Base-by-base conservation (phyloP, 2,113 vertebrate genomes). In the Microcebus tavaratra region DNA sequence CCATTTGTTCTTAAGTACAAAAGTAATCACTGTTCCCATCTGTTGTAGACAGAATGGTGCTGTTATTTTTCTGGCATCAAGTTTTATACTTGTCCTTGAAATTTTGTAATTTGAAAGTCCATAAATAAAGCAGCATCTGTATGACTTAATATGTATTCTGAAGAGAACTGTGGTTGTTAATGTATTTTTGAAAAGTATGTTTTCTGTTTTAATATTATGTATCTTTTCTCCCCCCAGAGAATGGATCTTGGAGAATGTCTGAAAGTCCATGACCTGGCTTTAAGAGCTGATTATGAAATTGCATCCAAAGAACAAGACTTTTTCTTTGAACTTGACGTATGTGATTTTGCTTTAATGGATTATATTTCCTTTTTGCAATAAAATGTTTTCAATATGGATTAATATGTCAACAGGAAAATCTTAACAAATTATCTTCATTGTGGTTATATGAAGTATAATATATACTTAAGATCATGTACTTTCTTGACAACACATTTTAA, bases 191-290 rank as follows among this genome's bases (percentile, higher is more conserved):
- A 55, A 90, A 91, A 79, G 34, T 53, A 2, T 87, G 3, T 87
- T 96, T 94, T 90, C 12, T 93, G 5, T 88, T 94, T 88, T n/a
- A 94, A 57, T 83, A 67, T 84, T 78, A 31, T 36, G 5, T 91
- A 0, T 86, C 6, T 39, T 90, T 83, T 86, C 85, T 90, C 11
- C 68, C n/a, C 17, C 34, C 90, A 99, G 99, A 99, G 99, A 97
- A 99, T 99, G 99, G 99, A 99, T 98, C 99, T 99, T 98, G 99
- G 99, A 97, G 99, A 99, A 98, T 99, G 99, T 97, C 98, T 99
- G 96, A 99, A 99, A 98, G 99, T 99, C 79, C 99, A 99, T 85
- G 99, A 99, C 98, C 98, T 99, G 98, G 99, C 99, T 21, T 98
- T 99, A 94, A 99, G 99, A 98, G 99, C 99, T 76, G 99, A 99